A percentile compares a stretch with the other conserved stretches of the same genome.
Conservation (phyloP, 2,888 invertebrate genomes). For the Cryptocheilus praepositus region DNA sequence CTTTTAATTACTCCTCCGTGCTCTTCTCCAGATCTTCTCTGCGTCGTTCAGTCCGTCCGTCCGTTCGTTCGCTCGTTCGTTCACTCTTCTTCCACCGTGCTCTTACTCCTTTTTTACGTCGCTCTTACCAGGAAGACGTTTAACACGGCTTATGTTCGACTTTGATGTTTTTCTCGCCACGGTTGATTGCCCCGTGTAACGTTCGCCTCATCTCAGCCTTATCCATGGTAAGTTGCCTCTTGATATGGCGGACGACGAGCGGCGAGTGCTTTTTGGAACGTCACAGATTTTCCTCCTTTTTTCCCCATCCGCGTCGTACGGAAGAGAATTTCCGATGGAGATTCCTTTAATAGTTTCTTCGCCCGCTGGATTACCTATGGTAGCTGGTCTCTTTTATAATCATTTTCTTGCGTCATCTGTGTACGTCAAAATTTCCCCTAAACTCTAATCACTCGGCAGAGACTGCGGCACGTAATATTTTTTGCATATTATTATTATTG, state of each 20-base stretch:
- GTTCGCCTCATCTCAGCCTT: neutral
- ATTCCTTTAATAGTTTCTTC: too few relatives aligned
- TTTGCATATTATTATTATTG: too few relatives aligned
- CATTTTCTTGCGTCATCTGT: too few relatives aligned
- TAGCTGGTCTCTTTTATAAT: too few relatives aligned
- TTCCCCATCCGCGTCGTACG: neutral
- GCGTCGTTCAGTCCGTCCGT: constrained; percentile 1
- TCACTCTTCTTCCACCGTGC: constrained; percentile 7
- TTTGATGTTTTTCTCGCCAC: constrained; percentile 28
- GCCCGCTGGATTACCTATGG: too few relatives aligned
- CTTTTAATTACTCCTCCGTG: constrained; percentile 57
- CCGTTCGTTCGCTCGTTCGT: constrained; percentile 8
- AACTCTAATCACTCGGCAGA: too few relatives aligned
- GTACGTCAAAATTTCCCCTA: too few relatives aligned
- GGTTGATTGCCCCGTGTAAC: constrained; percentile 2
- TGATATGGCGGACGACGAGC: neutral
- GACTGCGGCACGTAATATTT: too few relatives aligned
- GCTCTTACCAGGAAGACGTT: constrained; percentile 25
- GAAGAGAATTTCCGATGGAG: too few relatives aligned
- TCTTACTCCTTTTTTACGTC: constrained; percentile 16
- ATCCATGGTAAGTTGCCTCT: neutral
- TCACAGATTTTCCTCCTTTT: neutral
- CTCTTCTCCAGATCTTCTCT: constrained; percentile 41
- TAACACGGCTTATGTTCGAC: constrained; percentile 34
- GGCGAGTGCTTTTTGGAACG: neutral